phyloP scores from a whole-genome alignment of 2,797 vertebrate species.

The Lepilemur septentrionalis region DNA sequence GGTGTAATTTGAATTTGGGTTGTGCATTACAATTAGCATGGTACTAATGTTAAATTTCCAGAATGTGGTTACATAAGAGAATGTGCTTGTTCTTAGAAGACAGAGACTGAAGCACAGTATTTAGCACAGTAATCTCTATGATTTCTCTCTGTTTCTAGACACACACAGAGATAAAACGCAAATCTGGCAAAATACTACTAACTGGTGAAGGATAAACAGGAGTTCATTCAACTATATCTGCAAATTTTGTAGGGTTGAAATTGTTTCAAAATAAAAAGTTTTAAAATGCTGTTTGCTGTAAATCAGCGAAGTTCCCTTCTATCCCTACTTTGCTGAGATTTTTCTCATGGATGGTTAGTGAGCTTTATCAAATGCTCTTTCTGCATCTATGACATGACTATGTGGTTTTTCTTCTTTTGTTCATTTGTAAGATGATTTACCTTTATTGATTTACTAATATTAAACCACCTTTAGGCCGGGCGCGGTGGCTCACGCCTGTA shows the following conservation, averaged over 20 bases:
- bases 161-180: not conserved
- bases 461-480: not conserved
- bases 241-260: not conserved
- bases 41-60: not conserved
- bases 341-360: not conserved
- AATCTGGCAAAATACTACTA: not conserved
- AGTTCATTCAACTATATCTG: not conserved
- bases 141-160: not conserved
- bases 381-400: not conserved
- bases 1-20: not conserved
- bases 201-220: not conserved
- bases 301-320: not conserved
- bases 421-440: not conserved
- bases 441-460: not conserved
- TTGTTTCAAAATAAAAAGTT: not conserved
- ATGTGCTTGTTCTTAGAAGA: not conserved
- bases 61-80: not conserved
- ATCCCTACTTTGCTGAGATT: not conserved
- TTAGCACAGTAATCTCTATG: not conserved
- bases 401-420: not conserved
- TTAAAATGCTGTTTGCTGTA: not conserved
- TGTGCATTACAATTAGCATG: not conserved
- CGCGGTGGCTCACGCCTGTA: no score
- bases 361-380: not conserved
- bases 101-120: not conserved